Evolutionary conservation across 2,888 invertebrate genomes (phyloP), one percentile per base, ranked within the genome.

Genomic region (Athalia cordata): DNA sequence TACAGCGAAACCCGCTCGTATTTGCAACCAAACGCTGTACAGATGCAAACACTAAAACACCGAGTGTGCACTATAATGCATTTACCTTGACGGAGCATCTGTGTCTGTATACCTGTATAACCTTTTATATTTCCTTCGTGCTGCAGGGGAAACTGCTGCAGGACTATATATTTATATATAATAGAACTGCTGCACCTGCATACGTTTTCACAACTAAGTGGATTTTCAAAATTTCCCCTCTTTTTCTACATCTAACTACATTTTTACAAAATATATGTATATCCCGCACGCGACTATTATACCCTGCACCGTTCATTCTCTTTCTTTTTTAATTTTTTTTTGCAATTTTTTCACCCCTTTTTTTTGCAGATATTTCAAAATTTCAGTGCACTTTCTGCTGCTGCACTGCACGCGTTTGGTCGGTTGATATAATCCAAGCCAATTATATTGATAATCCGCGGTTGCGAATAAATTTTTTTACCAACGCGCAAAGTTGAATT

Each of bases 11-110:
- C 55, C 52, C 68, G 68, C 1, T 29, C 29, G 11, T 55, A 55
- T n/a, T n/a, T 55, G n/a, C 55, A 9, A 5, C n/a, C 55, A 7
- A 52, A 9, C 52, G 7, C 52, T n/a, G n/a, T n/a, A 4, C n/a
- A 9, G 11, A 9, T n/a, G 55, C 47, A 72, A 72, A 72, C 47
- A 72, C 59, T 13, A 59, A 67, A 67, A 8, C 70, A 68, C 68
- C n/a, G 68, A 52, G 29, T 50, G 29, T 29, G 29, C 29, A 29
- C 29, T 29, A 29, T 29, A 29, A 29, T 29, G 29, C 29, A 29
- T 67, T 67, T 50, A 50, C 47, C 2, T 67, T 15, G 47, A 29
- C 15, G 15, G 13, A 6, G 64, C 43, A 64, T 47, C 5, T 15
- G 43, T 2, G 29, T 29, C 29, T 29, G 29, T 29, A 29, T 29